A percentile compares a stretch with the other conserved stretches of the same genome.
These are phyloP conservation scores for Cristatella mucedo DNA, from an alignment of 2,888 invertebrate genomes.

Conservation along the genomic window DNA sequence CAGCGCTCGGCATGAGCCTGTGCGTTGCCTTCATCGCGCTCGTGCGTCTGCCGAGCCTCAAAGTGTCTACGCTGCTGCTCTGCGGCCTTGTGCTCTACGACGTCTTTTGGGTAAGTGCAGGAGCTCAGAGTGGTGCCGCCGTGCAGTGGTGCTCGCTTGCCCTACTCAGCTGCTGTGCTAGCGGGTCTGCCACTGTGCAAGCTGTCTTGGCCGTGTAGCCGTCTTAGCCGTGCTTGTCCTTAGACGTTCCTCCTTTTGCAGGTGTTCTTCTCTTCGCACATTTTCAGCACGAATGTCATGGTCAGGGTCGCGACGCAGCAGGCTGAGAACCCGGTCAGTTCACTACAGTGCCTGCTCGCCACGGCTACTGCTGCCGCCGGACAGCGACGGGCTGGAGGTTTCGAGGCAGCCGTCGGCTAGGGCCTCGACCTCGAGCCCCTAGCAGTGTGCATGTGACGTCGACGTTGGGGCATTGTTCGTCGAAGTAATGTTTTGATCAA, in stretches of 20 bases:
- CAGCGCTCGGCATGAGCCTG: conserved; percentile 92
- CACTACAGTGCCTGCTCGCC: background rate
- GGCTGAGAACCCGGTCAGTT: conserved; percentile 42
- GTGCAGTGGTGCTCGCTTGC: too few species aligned
- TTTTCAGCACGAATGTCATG: conserved; percentile 97
- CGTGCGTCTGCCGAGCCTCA: conserved; percentile 81
- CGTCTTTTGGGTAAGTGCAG: conserved; percentile 72
- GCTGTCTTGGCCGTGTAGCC: too few species aligned
- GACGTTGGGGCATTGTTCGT: background rate
- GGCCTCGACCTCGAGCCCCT: too few species aligned
- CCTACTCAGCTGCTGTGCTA: too few species aligned
- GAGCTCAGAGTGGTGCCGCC: too few species aligned
- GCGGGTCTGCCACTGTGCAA: too few species aligned
- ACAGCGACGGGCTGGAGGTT: too few species aligned
- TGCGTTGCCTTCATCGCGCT: conserved; percentile 95
- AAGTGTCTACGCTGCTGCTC: conserved; percentile 79
- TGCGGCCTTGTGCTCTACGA: conserved; percentile 79
- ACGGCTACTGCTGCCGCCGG: too few species aligned
- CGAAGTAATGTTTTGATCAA: background rate
- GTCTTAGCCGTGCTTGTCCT: background rate
- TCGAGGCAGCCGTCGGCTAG: too few species aligned
- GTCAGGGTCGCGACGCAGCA: conserved; percentile 60
- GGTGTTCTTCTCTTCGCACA: conserved; percentile 89
- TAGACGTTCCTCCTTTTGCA: conserved; percentile 17
- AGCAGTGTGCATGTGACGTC: too few species aligned